phyloP scores from a whole-genome alignment of 37 sponge, comb jelly and placozoan genomes.

The Aplysina aerophoba region DNA sequence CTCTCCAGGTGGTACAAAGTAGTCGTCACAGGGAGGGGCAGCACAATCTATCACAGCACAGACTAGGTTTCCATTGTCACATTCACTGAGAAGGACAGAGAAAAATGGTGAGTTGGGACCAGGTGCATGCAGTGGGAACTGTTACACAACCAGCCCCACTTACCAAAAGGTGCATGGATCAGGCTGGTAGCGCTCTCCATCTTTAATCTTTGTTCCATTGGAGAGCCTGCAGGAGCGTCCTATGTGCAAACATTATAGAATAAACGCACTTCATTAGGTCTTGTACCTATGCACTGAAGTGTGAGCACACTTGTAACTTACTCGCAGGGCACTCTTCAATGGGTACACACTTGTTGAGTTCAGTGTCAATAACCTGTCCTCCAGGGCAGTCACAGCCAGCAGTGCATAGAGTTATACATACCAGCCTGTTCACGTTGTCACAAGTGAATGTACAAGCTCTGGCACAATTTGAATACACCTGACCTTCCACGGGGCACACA shows the following conservation, averaged over 20 bases:
- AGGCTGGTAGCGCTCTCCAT: too few relatives aligned
- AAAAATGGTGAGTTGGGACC: background rate
- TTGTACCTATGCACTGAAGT: background rate
- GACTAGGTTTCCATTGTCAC: background rate
- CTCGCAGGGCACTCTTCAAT: background rate
- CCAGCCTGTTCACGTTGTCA: background rate
- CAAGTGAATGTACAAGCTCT: background rate
- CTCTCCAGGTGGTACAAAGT: slow-evolving; percentile 34
- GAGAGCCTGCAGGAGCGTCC: background rate
- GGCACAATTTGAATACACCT: background rate
- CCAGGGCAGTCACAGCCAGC: slow-evolving; percentile 1
- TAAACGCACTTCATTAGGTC: too few relatives aligned
- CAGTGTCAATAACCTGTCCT: background rate
- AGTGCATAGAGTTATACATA: background rate
- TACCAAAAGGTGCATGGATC: too few relatives aligned
- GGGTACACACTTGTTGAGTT: background rate
- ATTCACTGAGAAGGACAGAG: background rate
- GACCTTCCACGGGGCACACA: background rate
- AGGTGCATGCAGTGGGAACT: too few relatives aligned
- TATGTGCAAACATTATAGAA: background rate
- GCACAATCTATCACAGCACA: slow-evolving; percentile 11
- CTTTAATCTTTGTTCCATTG: too few relatives aligned
- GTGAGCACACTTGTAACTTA: background rate
- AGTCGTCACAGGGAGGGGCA: slow-evolving; percentile 1
- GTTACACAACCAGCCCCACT: too few relatives aligned